Conservation (phyloP, 2,113 vertebrate species). For the Rhea pennata region DNA sequence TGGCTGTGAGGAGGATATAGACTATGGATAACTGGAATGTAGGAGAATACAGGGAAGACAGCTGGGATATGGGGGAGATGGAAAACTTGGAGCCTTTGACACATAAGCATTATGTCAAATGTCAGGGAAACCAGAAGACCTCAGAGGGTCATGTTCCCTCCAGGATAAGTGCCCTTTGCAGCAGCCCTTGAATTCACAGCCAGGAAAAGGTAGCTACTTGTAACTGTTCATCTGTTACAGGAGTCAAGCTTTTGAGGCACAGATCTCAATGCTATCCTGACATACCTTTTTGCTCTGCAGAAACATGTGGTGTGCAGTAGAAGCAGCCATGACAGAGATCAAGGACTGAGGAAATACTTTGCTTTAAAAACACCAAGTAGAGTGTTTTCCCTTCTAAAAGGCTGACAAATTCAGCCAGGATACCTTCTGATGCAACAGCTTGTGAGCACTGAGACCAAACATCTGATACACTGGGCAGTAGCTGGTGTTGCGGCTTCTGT, state of each 20-base stretch:
- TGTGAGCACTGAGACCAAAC: not conserved
- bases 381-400: not conserved
- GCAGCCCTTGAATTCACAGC: not conserved
- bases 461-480: not conserved
- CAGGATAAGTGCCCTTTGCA: not conserved
- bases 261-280: not conserved
- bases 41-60: not conserved
- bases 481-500: not conserved
- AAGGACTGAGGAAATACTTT: rapidly evolving
- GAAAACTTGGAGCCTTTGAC: not conserved
- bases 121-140: not conserved
- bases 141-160: not conserved
- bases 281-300: not conserved
- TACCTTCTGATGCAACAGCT: not conserved
- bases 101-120: not conserved
- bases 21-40: not conserved
- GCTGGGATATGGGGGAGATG: not conserved
- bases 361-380: not conserved
- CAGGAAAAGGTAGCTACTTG: not conserved
- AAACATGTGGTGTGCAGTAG: too few relatives aligned
- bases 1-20: not conserved
- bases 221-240: not conserved
- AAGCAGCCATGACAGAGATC: not conserved
- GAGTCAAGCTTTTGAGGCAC: not conserved
- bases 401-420: not conserved